Base-by-base conservation (phyloP, 2,113 vertebrate species). In the Phrynosoma blainvillii region DNA sequence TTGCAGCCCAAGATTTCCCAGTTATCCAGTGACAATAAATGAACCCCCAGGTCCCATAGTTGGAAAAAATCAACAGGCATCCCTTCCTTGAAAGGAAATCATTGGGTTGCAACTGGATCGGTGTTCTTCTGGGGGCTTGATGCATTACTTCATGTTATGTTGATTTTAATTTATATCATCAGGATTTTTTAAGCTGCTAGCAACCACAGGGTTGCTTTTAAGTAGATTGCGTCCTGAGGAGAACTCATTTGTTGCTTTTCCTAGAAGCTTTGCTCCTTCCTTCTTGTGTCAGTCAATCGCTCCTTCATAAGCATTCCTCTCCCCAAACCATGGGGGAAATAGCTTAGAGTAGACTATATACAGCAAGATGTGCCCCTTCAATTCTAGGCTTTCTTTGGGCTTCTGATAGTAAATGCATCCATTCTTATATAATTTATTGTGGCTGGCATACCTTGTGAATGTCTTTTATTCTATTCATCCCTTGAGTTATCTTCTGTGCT, bases 341-440 rank as follows among this genome's bases (percentile, higher is more conserved):
- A 2, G 36, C 36, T 36, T 36, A 36, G 36, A 36, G 36, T 70
- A 66, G 82, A 79, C 82, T 88, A 27, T 47, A 47, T 47, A 47
- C 47, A 47, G 3, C 4, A 23, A 80, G 66, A 82, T 59, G 25
- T 56, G 78, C 47, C 87, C 85, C 79, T 80, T 59, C 79, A 88
- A 76, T 84, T 88, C 62, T 84, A 88, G 3, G 75, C 79, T 89
- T 87, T 79, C 85, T 80, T 68, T 59, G 86, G 87, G 88, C 56
- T 79, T 70, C 7, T 87, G 13, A 62, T 62, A 62, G 59, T 1
- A 62, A 20, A 62, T 62, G 13, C 18, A 47, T 47, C 47, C 47
- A 47, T 47, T 47, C 47, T 47, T 47, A 47, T 47, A 47, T 68
- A 2, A 85, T 89, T 79, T 85, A 65, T 90, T 94, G 92, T 88